A percentile compares a stretch with the other conserved stretches of the same genome.
phyloP scores from a whole-genome alignment of 2,113 vertebrate species.

The Notiomystis cincta region DNA sequence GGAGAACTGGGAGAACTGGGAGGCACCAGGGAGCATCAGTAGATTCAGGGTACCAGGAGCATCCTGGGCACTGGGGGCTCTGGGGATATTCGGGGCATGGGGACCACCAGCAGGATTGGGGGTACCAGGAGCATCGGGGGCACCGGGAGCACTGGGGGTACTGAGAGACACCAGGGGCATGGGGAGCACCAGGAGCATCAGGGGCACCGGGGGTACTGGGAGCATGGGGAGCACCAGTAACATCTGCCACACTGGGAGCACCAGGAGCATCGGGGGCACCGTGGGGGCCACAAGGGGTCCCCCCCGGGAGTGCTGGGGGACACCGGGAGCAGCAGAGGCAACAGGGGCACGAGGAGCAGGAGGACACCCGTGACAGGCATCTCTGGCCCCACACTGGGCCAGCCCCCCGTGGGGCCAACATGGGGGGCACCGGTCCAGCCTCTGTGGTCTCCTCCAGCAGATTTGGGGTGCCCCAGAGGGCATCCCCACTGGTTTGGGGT shows the following conservation, averaged over 20 bases:
- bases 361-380: neutral
- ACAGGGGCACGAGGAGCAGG: neutral
- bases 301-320: neutral
- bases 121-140: too few species aligned
- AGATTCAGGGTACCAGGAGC: too few species aligned
- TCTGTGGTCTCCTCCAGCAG: neutral
- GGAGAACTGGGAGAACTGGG: neutral
- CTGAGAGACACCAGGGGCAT: rapidly evolving
- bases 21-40: too few species aligned
- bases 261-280: neutral
- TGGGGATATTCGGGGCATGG: too few species aligned
- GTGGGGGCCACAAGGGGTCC: neutral
- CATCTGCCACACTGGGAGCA: neutral
- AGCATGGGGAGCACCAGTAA: neutral
- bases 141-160: neutral
- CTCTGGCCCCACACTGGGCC: neutral
- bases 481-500: neutral
- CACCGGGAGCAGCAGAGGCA: neutral
- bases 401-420: rapidly evolving
- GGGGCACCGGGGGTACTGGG: neutral
- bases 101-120: too few species aligned
- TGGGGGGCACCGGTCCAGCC: too few species aligned
- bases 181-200: too few species aligned
- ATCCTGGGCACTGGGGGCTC: neutral
- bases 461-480: neutral